Percentiles rank a stretch among this genome's conserved stretches.
Evolutionary conservation across 2,888 invertebrate species (phyloP).

Genomic region (Perizoma affinitatum): DNA sequence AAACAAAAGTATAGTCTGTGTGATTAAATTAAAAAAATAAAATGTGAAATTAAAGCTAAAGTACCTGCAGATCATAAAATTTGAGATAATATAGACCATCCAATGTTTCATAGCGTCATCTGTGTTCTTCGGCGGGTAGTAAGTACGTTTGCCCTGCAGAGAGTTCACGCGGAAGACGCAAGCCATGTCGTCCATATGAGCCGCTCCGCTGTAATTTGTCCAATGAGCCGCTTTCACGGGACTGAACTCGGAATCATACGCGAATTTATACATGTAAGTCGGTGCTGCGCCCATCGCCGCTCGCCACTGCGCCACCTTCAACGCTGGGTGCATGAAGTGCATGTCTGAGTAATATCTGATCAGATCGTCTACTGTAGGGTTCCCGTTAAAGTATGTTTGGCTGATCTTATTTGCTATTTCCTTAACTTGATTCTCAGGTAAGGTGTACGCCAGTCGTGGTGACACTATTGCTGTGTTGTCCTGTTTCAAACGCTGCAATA

Average conservation of each 20-base stretch:
- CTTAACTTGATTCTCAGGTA: conserved; percentile 29
- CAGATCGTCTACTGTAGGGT: conserved; percentile 32
- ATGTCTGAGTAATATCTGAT: conserved; percentile 38
- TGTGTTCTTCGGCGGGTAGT: conserved; percentile 21
- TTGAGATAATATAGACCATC: conserved; percentile 38
- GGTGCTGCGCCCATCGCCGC: conserved; percentile 48
- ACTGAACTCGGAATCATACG: conserved; percentile 67
- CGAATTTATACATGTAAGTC: conserved; percentile 73
- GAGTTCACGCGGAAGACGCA: conserved; percentile 61
- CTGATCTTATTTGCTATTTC: conserved; percentile 36
- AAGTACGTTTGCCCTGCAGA: conserved; percentile 29
- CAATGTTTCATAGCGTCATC: conserved; percentile 41
- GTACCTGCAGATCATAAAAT: conserved; percentile 30
- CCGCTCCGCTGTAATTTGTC: conserved; percentile 54
- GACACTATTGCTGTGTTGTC: conserved; percentile 26
- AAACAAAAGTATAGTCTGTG: too few relatives aligned
- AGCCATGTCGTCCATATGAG: conserved; percentile 76
- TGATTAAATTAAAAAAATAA: too few relatives aligned
- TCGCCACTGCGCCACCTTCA: conserved; percentile 44
- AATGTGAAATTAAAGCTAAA: background rate
- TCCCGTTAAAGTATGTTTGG: conserved; percentile 39
- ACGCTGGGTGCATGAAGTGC: conserved; percentile 43
- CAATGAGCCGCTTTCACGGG: conserved; percentile 54
- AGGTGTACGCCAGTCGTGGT: conserved; percentile 33
- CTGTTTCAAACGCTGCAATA: conserved; percentile 5